Evolutionary conservation across 2,888 invertebrate species (phyloP), one percentile per base, ranked within the genome.

Genomic region (Dryomyza anilis): DNA sequence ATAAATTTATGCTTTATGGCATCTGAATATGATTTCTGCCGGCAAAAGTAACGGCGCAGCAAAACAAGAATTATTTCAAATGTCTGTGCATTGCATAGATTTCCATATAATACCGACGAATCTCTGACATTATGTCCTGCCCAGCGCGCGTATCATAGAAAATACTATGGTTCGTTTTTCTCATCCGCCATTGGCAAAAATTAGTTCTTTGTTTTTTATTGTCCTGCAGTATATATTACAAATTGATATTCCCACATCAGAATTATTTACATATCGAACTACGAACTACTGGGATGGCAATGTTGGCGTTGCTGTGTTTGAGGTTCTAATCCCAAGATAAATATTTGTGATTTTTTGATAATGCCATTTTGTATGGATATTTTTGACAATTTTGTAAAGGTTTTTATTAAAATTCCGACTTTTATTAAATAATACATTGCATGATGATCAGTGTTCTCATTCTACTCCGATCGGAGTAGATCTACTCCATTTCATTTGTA

Each of bases 161-260:
- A n/a, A n/a, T n/a, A n/a, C n/a, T n/a, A n/a, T n/a, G n/a, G n/a
- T n/a, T n/a, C n/a, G n/a, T n/a, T n/a, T n/a, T n/a, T n/a, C n/a
- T n/a, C 23, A n/a, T 25, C 25, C 21, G 25, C 21, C 25, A 2
- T n/a, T 10, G 56, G 25, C 27, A 21, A 46, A 63, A 63, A 55
- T 63, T 46, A 56, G 56, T 33, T 56, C 14, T 39, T 57, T 23
- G 59, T 55, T 53, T 39, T n/a, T 60, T 60, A 36, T 59, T 59
- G 59, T 63, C n/a, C 59, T 59, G 53, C 45, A 63, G 56, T 50
- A 50, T 48, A 65, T 64, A 62, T 64, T 48, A 64, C 62, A 66
- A 67, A 67, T 64, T 69, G 59, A 65, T 60, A 60, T 59, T 64
- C 57, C 65, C 62, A 55, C 52, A 63, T 33, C 62, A 63, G 50